These are phyloP conservation scores for Aphidius colemani DNA, from an alignment of 2,888 invertebrate genomes.

Conservation along the genomic window DNA sequence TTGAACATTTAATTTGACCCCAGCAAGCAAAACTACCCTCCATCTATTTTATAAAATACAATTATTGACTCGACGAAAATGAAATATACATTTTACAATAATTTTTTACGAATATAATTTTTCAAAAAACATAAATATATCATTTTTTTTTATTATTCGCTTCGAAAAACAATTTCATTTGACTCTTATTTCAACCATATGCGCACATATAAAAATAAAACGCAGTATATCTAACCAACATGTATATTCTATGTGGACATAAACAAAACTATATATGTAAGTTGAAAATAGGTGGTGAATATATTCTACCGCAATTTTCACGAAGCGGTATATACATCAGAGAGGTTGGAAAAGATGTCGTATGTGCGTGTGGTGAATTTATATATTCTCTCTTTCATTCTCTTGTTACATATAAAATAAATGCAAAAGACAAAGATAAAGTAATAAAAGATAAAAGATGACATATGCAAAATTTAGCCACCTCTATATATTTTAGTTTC, in stretches of 20 bases:
- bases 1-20: too few species aligned
- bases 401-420: too few species aligned
- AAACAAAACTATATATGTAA: slow-evolving; percentile 4
- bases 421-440: slow-evolving; percentile 17
- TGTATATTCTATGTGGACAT: background rate
- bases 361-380: background rate
- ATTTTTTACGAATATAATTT: too few species aligned
- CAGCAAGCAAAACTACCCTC: too few species aligned
- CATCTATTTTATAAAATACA: too few species aligned
- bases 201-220: too few species aligned
- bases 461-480: slow-evolving; percentile 30
- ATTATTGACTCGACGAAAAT: too few species aligned
- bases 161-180: slow-evolving; percentile 13
- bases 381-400: too few species aligned
- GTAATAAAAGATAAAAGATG: slow-evolving; percentile 24
- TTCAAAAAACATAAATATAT: too few species aligned
- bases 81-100: too few species aligned
- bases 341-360: slow-evolving; percentile 21
- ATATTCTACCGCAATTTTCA: slow-evolving; percentile 20
- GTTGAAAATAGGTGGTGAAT: slow-evolving; percentile 6
- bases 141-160: background rate
- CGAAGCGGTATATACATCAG: slow-evolving; percentile 10
- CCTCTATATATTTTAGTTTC: slow-evolving; percentile 29
- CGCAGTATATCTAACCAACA: background rate
- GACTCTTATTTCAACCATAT: background rate